Percentiles rank a stretch among this genome's conserved stretches.
phyloP scores from a whole-genome alignment of 2,113 vertebrate genomes.

The Amia ocellicauda region DNA sequence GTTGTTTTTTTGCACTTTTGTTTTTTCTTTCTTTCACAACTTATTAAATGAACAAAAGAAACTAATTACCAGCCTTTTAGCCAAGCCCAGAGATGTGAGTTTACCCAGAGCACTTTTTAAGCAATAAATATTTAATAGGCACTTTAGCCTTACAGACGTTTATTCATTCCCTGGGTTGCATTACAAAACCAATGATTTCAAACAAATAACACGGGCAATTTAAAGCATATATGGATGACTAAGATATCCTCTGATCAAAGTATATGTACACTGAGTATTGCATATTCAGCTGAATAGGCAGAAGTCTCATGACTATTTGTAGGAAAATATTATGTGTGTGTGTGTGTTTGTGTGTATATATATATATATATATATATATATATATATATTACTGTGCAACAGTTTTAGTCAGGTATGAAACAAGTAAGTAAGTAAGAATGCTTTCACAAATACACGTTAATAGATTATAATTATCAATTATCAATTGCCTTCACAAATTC shows the following conservation, averaged over 20 bases:
- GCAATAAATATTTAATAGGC: slow-evolving; percentile 1
- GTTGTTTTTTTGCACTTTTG: neutral
- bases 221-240: neutral
- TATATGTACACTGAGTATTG: neutral
- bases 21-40: neutral
- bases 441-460: too few relatives aligned
- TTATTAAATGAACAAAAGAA: neutral
- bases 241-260: neutral
- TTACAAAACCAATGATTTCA: slow-evolving; percentile 2
- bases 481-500: too few relatives aligned
- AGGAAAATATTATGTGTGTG: too few relatives aligned
- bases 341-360: too few relatives aligned
- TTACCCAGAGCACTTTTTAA: neutral
- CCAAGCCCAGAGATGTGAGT: neutral
- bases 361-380: too few relatives aligned
- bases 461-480: too few relatives aligned
- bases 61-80: neutral
- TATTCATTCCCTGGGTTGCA: neutral
- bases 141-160: neutral
- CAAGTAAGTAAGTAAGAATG: too few relatives aligned
- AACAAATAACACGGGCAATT: neutral
- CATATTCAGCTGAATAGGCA: neutral
- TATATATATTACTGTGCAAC: too few relatives aligned
- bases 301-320: too few relatives aligned
- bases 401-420: too few relatives aligned